Percentiles rank a stretch among this genome's conserved stretches.
These are phyloP conservation scores for Apamea epomidion DNA, from an alignment of 2,888 invertebrate species.

Conservation along the genomic window DNA sequence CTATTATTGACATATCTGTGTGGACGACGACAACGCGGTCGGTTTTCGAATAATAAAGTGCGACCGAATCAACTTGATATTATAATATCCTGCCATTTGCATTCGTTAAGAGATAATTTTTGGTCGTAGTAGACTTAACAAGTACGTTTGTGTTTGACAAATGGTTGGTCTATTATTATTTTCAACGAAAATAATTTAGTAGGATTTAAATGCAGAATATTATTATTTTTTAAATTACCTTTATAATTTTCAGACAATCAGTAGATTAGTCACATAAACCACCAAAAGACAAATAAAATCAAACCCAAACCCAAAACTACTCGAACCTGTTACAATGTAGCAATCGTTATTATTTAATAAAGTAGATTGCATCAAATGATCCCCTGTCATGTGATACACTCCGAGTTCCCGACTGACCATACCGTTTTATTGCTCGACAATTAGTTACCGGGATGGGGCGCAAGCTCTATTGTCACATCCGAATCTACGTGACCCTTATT, in stretches of 20 bases:
- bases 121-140: not conserved
- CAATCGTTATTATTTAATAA: constrained; percentile 78
- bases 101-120: not conserved
- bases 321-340: constrained; percentile 49
- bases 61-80: constrained; percentile 54
- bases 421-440: constrained; percentile 85
- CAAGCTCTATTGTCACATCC: constrained; percentile 49
- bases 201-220: not conserved
- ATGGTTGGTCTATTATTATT: not conserved
- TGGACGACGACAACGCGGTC: constrained; percentile 25
- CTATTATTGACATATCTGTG: constrained; percentile 63
- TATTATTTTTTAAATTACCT: not conserved
- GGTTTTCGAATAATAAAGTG: constrained; percentile 41
- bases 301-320: constrained; percentile 53
- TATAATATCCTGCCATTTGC: constrained; percentile 25
- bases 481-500: constrained; percentile 54
- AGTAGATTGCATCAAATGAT: constrained; percentile 74
- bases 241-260: not conserved
- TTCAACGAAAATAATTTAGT: not conserved
- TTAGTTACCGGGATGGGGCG: constrained; percentile 73
- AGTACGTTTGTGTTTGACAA: not conserved
- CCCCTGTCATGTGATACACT: constrained; percentile 64
- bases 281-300: not conserved
- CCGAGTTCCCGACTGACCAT: constrained; percentile 74
- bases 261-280: not conserved